phyloP scores from a whole-genome alignment of 1,140 invertebrate species.

The Paramacrobiotus metropolitanus region DNA sequence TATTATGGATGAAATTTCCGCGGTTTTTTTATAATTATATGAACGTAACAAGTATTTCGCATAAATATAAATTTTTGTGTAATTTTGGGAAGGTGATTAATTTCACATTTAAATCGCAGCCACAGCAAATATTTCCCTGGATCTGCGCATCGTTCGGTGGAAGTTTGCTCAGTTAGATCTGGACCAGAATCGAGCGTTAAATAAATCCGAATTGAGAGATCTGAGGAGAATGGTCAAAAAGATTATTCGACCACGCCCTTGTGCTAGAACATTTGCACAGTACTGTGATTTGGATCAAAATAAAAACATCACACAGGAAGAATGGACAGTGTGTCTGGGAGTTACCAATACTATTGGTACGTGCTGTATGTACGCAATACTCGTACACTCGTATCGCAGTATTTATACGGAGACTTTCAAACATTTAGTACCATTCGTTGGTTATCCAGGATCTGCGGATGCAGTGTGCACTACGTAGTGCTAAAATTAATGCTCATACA shows the following conservation, averaged over 20 bases:
- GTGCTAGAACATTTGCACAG: conserved; percentile 59
- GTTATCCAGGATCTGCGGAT: no score
- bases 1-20: no score
- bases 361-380: no score
- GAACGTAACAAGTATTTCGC: no score
- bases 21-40: no score
- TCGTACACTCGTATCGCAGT: no score
- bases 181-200: conserved; percentile 44
- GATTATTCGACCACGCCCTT: conserved; percentile 58
- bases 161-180: conserved; percentile 57
- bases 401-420: no score
- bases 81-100: neutral
- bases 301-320: conserved; percentile 39
- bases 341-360: conserved; percentile 37
- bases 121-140: neutral
- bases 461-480: no score
- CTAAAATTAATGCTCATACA: no score
- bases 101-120: conserved; percentile 5
- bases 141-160: conserved; percentile 37
- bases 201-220: conserved; percentile 51
- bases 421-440: no score
- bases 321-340: conserved; percentile 58
- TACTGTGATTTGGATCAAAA: conserved; percentile 59
- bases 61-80: conserved; percentile 10
- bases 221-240: conserved; percentile 53